Evolutionary conservation across 1,140 invertebrate genomes (phyloP).

Genomic region (Popillia japonica): DNA sequence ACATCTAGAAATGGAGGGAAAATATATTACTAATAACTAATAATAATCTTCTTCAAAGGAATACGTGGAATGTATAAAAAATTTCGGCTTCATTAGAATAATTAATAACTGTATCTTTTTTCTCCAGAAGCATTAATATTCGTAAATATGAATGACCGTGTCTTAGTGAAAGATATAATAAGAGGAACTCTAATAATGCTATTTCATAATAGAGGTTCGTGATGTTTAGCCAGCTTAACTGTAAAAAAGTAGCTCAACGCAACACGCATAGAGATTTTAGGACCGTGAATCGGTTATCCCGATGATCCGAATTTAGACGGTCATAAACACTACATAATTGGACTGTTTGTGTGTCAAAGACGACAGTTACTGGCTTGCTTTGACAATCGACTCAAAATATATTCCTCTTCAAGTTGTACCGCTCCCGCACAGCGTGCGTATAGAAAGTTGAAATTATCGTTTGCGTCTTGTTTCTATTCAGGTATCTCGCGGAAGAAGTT

Average conservation of each 20-base stretch:
- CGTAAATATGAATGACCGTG: not conserved
- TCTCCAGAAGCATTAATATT: not conserved
- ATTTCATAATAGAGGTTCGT: not conserved
- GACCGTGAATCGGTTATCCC: slow-evolving; percentile 10
- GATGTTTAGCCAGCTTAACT: no score
- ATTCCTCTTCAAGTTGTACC: slow-evolving; percentile 28
- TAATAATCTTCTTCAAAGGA: not conserved
- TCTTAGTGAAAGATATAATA: not conserved
- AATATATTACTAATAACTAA: slow-evolving; percentile 7
- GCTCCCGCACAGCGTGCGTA: not conserved
- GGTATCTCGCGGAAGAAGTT: not conserved
- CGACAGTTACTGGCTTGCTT: slow-evolving; percentile 56
- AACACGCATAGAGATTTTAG: no score
- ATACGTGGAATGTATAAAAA: not conserved
- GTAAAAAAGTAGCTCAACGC: no score
- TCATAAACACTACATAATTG: slow-evolving; percentile 57
- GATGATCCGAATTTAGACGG: slow-evolving; percentile 50
- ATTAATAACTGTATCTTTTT: not conserved
- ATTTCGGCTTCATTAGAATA: not conserved
- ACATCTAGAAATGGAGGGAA: not conserved
- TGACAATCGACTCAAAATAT: slow-evolving; percentile 58
- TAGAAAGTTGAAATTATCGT: not conserved
- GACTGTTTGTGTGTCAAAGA: slow-evolving; percentile 56
- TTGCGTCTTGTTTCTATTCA: not conserved
- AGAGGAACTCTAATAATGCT: not conserved